Conservation (phyloP, 2,797 vertebrate species). For the Carcharodon carcharias region DNA sequence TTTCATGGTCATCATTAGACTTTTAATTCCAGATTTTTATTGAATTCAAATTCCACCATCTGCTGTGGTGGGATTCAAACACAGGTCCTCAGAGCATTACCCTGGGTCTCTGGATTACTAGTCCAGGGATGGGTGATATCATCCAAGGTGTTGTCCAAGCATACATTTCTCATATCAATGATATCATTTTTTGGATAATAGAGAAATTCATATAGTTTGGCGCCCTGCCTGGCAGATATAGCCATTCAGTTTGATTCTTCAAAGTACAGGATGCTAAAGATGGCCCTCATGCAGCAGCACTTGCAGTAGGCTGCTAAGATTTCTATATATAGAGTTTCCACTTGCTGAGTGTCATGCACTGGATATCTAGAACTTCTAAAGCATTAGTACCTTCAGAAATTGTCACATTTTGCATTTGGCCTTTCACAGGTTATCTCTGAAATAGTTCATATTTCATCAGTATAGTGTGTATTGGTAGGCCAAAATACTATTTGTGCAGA, state of each 20-base stretch:
- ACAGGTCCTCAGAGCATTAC: too few species aligned
- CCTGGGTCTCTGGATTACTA: too few species aligned
- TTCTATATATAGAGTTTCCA: background rate
- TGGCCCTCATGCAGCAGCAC: background rate
- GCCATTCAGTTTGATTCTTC: background rate
- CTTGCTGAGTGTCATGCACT: background rate
- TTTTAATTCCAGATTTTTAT: too few species aligned
- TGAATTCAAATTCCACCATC: too few species aligned
- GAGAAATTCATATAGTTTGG: background rate
- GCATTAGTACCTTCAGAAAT: background rate
- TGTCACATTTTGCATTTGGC: background rate
- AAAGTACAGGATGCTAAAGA: background rate
- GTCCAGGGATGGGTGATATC: too few species aligned
- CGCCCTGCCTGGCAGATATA: background rate
- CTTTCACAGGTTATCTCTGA: background rate
- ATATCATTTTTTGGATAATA: background rate
- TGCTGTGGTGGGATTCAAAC: too few species aligned
- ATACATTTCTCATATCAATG: background rate
- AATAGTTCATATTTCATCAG: background rate
- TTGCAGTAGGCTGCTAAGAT: too few species aligned
- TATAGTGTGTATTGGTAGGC: background rate
- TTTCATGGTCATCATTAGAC: too few species aligned
- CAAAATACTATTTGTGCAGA: background rate
- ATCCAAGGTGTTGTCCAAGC: background rate
- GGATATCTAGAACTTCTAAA: background rate